A percentile compares a stretch with the other conserved stretches of the same genome.
Conservation (phyloP, 2,888 invertebrate genomes). For the Automeris io region DNA sequence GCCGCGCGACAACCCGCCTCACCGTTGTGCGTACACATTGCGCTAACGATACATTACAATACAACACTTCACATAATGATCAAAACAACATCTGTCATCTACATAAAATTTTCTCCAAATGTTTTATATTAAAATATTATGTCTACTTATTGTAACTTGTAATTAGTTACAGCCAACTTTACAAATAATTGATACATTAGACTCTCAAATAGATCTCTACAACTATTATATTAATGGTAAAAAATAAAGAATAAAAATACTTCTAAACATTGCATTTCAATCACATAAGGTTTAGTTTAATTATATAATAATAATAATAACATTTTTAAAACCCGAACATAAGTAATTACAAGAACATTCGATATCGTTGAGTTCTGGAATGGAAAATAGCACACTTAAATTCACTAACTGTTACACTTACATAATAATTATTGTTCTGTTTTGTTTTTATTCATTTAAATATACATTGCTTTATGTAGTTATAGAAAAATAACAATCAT, state of each 20-base stretch:
- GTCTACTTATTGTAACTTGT: constrained; percentile 76
- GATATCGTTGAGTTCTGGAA: constrained; percentile 76
- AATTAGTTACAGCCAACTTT: constrained; percentile 77
- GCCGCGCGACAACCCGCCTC: constrained; percentile 26
- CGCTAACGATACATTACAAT: constrained; percentile 56
- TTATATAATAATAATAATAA: constrained; percentile 76
- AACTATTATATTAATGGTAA: constrained; percentile 76
- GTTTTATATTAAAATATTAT: constrained; percentile 74
- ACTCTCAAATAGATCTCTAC: constrained; percentile 78
- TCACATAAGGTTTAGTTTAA: constrained; percentile 77
- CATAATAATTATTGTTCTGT: constrained; percentile 75
- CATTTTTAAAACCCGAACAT: constrained; percentile 75
- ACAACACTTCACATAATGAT: constrained; percentile 74
- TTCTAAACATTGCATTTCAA: constrained; percentile 78
- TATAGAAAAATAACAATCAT: constrained; percentile 74
- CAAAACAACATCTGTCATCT: constrained; percentile 75
- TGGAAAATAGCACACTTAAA: constrained; percentile 77
- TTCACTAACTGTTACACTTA: constrained; percentile 77
- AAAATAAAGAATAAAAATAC: constrained; percentile 77
- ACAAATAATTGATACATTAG: constrained; percentile 78
- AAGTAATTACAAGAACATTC: constrained; percentile 73
- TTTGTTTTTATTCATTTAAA: constrained; percentile 18
- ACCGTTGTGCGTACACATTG: constrained; percentile 72
- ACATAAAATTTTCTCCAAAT: constrained; percentile 77
- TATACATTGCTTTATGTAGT: constrained; percentile 74